phyloP scores from a whole-genome alignment of 2,888 invertebrate genomes.

The Caenorhabditis virilis region DNA sequence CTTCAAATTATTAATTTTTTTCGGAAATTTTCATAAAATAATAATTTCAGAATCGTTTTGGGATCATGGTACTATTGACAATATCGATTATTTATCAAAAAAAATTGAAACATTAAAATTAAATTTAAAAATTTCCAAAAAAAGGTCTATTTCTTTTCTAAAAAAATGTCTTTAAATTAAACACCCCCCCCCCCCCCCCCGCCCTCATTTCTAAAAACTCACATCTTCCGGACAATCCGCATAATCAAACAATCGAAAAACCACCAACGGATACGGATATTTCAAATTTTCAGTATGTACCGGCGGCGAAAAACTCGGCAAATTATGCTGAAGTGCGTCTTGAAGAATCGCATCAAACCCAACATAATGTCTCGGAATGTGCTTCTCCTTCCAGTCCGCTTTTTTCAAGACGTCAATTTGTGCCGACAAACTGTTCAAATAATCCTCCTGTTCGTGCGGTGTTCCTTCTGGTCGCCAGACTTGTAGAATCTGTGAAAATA shows the following conservation, averaged over 20 bases:
- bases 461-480: slow-evolving; percentile 78
- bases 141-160: background rate
- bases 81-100: too few relatives aligned
- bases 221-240: slow-evolving; percentile 88
- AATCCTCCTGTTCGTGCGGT: slow-evolving; percentile 92
- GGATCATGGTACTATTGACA: too few relatives aligned
- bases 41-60: too few relatives aligned
- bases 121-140: background rate
- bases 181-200: too few relatives aligned
- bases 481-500: slow-evolving; percentile 78
- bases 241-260: slow-evolving; percentile 93
- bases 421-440: slow-evolving; percentile 94
- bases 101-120: too few relatives aligned
- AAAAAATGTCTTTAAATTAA: too few relatives aligned
- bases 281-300: slow-evolving; percentile 86
- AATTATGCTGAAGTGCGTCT: slow-evolving; percentile 92
- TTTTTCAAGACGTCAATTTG: slow-evolving; percentile 85
- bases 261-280: slow-evolving; percentile 92
- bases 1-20: too few relatives aligned
- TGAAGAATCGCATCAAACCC: slow-evolving; percentile 92
- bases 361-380: slow-evolving; percentile 81
- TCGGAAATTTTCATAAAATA: too few relatives aligned
- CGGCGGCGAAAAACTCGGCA: slow-evolving; percentile 85
- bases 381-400: slow-evolving; percentile 80
- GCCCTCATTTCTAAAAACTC: slow-evolving; percentile 6